A percentile compares a stretch with the other conserved stretches of the same genome.
These are phyloP conservation scores for Stegodyphus mimosarum DNA, from an alignment of 1,140 invertebrate genomes.

Conservation along the genomic window DNA sequence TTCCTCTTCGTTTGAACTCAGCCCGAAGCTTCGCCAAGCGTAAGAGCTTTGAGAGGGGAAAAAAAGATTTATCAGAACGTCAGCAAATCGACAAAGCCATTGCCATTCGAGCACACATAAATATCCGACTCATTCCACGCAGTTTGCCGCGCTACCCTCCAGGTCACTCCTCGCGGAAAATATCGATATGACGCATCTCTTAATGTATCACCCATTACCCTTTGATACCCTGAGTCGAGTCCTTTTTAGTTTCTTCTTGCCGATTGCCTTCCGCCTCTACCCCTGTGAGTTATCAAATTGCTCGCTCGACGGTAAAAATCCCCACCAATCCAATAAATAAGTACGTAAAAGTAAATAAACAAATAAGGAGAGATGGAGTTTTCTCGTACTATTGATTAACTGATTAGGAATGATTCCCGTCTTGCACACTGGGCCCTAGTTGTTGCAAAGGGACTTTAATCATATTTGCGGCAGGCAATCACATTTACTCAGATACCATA, in stretches of 20 bases:
- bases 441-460: conserved; percentile 51
- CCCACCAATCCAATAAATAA: conserved; percentile 47
- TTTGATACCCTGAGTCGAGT: conserved; percentile 34
- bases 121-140: conserved; percentile 11
- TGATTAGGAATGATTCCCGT: conserved; percentile 34
- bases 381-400: conserved; percentile 54
- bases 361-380: not conserved
- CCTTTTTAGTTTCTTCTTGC: conserved; percentile 5
- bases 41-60: not conserved
- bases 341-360: conserved; percentile 19
- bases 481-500: conserved; percentile 26
- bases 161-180: not conserved
- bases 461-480: conserved; percentile 58
- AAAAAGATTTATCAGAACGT: not conserved
- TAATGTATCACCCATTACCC: conserved; percentile 55
- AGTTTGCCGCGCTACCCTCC: conserved; percentile 1
- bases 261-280: not conserved
- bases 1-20: too few species aligned
- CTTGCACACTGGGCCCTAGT: not conserved
- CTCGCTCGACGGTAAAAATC: conserved; percentile 39
- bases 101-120: conserved; percentile 20
- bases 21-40: too few species aligned
- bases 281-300: conserved; percentile 21
- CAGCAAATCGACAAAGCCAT: not conserved
- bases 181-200: conserved; percentile 46